Base-by-base conservation (phyloP, 2,113 vertebrate genomes). In the Pungitius pungitius region DNA sequence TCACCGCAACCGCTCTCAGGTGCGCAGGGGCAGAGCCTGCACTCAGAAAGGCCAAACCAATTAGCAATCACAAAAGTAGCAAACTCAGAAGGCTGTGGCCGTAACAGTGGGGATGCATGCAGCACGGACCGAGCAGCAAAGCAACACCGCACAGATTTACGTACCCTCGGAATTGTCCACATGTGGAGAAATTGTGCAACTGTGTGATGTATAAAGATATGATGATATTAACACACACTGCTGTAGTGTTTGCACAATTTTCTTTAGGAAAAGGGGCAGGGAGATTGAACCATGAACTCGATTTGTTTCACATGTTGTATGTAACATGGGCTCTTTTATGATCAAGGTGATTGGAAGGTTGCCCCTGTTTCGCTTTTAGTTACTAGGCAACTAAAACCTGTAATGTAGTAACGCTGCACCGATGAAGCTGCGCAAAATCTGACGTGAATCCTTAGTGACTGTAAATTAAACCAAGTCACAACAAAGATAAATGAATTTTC, bases 211-310 rank as follows among this genome's bases (percentile, higher is more conserved):
- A 37, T 37, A 22, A 15, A 26, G 24, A 45, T 14, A 27, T 42
- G 11, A 24, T 26, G n/a, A 22, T 18, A 56, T 30, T 13, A 69
- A 12, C 14, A 55, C n/a, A 11, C 5, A 68, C 10, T 14, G 43
- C 43, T 43, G 54, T 30, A 30, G 47, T 27, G 43, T 27, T 43
- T 4, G n/a, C 56, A 61, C 20, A 30, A 54, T 62, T 58, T 30
- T 30, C 5, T 30, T 30, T 30, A 30, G 5, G 30, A 45, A 69
- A 51, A 56, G 58, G 33, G 30, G 39, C 26, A 7, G 27, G 43
- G 45, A 47, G 68, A 62, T 77, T 51, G 43, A 73, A 68, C 55
- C 42, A 47, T 71, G 33, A 54, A 8, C 5, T 37, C 54, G 42
- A 4, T 8, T n/a, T 17, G n/a, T 20, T 2, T 58, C 30, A 18